Conservation (phyloP, 2,113 vertebrate genomes). For the Siphamia tubifer region DNA sequence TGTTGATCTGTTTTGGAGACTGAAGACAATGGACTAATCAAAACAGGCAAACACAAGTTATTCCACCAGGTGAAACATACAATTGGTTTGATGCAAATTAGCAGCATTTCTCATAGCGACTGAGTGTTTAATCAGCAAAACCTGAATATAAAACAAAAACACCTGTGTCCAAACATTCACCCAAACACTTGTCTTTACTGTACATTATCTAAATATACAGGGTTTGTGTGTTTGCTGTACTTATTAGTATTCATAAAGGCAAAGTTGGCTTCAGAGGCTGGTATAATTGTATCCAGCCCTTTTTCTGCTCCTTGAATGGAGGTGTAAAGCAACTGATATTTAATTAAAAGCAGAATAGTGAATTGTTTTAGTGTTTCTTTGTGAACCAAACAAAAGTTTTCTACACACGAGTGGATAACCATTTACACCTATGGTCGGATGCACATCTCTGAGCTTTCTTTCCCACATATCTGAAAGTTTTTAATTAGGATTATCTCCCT, state of each 20-base stretch:
- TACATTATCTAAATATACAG: no score
- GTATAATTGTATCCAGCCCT: background rate
- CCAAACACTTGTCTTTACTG: no score
- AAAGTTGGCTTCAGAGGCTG: background rate
- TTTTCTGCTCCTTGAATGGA: background rate
- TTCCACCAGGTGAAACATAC: no score
- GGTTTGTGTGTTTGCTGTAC: background rate
- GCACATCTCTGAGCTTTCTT: conserved; percentile 17
- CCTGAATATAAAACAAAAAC: no score
- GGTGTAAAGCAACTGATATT: background rate
- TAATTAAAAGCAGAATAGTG: background rate
- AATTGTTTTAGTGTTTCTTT: conserved; percentile 17
- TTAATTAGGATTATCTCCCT: conserved; percentile 72
- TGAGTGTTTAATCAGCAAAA: no score
- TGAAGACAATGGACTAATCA: no score
- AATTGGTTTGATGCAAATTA: background rate
- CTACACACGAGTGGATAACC: conserved; percentile 1
- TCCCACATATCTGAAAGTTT: conserved; percentile 43
- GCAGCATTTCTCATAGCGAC: background rate
- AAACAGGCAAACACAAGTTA: no score
- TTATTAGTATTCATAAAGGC: background rate
- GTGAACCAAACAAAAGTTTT: conserved; percentile 41
- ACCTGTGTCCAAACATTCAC: no score
- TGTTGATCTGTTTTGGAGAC: no score
- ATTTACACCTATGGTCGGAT: conserved; percentile 19